Conservation (phyloP, 2,797 vertebrate genomes). For the Cynopterus sphinx region DNA sequence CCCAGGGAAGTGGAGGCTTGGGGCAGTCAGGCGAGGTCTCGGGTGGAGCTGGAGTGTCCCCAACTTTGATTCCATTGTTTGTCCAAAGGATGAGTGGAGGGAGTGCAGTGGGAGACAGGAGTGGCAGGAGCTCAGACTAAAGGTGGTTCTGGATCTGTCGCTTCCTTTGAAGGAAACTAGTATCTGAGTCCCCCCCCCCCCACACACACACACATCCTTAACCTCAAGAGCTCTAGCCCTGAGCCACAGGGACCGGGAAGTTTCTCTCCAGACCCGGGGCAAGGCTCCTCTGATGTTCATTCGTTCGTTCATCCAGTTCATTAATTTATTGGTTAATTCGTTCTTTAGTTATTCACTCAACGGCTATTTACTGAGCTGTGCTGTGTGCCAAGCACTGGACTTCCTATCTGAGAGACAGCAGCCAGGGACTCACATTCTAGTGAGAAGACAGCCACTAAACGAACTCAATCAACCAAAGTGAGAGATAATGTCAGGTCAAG, state of each 20-base stretch:
- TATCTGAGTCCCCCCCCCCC: background rate
- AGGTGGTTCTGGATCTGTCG: background rate
- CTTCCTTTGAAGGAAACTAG: background rate
- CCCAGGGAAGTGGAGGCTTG: background rate
- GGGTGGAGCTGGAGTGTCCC: background rate
- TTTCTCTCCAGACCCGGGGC: fast-evolving
- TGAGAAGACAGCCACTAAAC: background rate
- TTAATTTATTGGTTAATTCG: background rate
- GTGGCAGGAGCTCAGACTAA: background rate
- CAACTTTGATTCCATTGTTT: background rate
- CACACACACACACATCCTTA: too few species aligned
- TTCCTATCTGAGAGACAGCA: background rate
- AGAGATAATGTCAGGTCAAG: background rate
- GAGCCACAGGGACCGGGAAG: background rate
- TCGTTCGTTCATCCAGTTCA: background rate
- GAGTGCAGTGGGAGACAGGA: fast-evolving
- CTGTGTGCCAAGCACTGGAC: background rate
- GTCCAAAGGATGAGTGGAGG: background rate
- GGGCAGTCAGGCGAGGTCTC: background rate
- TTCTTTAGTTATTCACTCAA: background rate
- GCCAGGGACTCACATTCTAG: background rate
- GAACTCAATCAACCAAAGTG: background rate
- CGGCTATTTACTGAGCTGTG: background rate
- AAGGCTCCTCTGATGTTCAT: too few species aligned
- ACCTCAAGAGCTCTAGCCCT: background rate